These are phyloP conservation scores for Homarus gammarus DNA, from an alignment of 2,888 invertebrate genomes.

Conservation along the genomic window DNA sequence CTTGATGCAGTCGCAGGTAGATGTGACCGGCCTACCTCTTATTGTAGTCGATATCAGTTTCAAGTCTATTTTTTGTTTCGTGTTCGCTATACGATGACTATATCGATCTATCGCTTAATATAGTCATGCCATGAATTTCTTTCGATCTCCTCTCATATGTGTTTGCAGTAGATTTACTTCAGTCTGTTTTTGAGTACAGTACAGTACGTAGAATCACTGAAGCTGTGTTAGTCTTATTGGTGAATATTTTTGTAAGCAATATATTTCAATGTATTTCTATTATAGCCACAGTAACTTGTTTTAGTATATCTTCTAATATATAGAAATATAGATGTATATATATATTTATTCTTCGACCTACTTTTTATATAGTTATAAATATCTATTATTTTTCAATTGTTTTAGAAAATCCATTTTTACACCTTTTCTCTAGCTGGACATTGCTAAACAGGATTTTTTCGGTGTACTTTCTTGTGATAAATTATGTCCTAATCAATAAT, in stretches of 20 bases:
- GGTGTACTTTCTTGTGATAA: not conserved
- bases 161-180: not conserved
- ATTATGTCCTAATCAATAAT: not conserved
- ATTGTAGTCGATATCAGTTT: not conserved
- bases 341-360: not conserved
- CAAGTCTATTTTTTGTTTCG: not conserved
- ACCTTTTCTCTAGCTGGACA: not conserved
- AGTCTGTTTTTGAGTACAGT: not conserved
- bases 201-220: not conserved
- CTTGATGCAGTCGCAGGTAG: not conserved
- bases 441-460: not conserved
- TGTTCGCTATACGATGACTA: not conserved
- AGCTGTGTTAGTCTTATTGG: not conserved
- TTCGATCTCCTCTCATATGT: not conserved
- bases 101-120: conserved; percentile 11
- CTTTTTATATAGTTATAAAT: conserved; percentile 12
- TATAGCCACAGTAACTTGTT: not conserved
- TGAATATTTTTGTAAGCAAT: not conserved
- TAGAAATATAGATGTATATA: conserved; percentile 6
- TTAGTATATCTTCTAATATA: not conserved
- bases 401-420: too few species aligned
- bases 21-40: not conserved
- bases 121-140: not conserved
- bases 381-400: too few species aligned
- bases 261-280: not conserved